A percentile compares a stretch with the other conserved stretches of the same genome.
Conservation (phyloP, 2,113 vertebrate species). For the Marmota monax region DNA sequence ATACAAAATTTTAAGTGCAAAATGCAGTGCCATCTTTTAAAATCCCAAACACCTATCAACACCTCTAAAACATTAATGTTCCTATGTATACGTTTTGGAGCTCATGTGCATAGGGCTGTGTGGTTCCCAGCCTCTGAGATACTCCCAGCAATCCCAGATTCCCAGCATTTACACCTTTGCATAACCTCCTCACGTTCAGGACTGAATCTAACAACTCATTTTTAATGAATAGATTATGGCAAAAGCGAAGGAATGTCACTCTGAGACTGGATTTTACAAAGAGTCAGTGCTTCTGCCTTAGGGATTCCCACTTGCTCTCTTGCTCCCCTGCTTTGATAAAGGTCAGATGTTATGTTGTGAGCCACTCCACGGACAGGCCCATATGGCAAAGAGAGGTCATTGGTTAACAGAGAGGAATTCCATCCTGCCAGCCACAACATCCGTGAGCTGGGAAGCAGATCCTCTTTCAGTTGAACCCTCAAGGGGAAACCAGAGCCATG, state of each 20-base stretch:
- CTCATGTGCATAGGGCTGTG: not conserved
- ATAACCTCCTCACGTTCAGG: not conserved
- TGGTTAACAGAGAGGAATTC: not conserved
- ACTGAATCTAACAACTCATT: not conserved
- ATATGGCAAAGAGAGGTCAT: not conserved
- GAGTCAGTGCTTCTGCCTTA: not conserved
- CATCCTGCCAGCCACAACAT: not conserved
- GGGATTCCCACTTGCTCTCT: not conserved
- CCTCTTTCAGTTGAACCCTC: not conserved
- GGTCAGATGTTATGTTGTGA: not conserved
- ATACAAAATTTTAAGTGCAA: not conserved
- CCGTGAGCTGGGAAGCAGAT: not conserved
- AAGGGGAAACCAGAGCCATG: not conserved
- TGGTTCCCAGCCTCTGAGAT: not conserved
- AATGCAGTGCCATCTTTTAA: not conserved
- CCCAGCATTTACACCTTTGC: not conserved
- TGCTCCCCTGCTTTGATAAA: not conserved
- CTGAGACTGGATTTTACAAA: not conserved
- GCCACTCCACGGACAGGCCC: not conserved
- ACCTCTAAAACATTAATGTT: not conserved
- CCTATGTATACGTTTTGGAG: not conserved
- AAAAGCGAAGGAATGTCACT: not conserved
- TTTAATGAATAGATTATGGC: not conserved
- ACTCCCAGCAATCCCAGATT: not conserved
- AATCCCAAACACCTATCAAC: not conserved